phyloP scores from a whole-genome alignment of 2,888 invertebrate species.

The Polyommatus icarus region DNA sequence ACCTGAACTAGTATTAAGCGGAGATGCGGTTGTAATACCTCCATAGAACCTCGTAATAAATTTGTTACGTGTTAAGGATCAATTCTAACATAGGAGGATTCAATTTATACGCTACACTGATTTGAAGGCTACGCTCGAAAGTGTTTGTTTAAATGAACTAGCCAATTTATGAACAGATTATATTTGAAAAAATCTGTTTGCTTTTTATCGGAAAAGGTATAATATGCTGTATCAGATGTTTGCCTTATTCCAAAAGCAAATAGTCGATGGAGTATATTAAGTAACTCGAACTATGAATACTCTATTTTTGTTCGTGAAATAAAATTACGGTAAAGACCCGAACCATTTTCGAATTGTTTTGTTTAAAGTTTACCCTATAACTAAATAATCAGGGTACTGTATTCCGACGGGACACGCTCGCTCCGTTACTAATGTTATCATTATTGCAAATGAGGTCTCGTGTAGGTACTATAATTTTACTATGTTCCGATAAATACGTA shows the following conservation, averaged over 20 bases:
- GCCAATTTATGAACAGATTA: neutral
- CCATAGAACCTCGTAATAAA: neutral
- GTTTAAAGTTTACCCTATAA: constrained; percentile 8
- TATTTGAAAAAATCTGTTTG: neutral
- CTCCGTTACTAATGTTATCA: constrained; percentile 18
- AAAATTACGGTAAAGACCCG: neutral
- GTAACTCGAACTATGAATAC: neutral
- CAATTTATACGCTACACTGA: neutral
- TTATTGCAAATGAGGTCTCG: constrained; percentile 3
- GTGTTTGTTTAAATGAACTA: neutral
- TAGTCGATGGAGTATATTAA: neutral
- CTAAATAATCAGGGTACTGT: neutral
- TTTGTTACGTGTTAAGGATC: neutral
- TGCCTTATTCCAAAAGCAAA: neutral
- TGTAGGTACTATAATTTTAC: neutral
- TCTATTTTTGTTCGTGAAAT: neutral
- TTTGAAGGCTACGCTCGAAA: neutral
- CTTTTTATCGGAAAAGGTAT: neutral
- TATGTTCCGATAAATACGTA: neutral
- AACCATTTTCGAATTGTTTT: neutral
- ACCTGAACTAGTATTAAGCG: constrained; percentile 16
- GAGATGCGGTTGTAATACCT: constrained; percentile 19
- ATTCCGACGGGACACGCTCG: neutral
- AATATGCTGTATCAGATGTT: neutral
- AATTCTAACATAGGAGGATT: neutral